phyloP scores from a whole-genome alignment of 2,797 vertebrate genomes.

The Pampus argenteus region DNA sequence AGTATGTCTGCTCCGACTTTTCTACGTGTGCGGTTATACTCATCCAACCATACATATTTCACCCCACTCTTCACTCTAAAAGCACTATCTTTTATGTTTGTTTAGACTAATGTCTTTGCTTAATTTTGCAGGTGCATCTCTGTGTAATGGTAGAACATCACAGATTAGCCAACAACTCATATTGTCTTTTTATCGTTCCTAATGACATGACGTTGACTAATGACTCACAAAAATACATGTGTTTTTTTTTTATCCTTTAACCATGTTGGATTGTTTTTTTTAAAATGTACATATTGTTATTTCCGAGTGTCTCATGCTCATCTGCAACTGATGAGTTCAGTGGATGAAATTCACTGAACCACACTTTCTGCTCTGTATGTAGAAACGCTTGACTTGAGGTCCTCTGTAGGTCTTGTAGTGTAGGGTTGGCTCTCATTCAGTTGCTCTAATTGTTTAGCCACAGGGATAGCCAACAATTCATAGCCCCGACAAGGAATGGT shows the following conservation, averaged over 20 bases:
- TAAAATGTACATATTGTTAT: not conserved
- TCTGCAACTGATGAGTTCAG: slow-evolving; percentile 33
- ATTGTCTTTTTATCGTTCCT: slow-evolving; percentile 18
- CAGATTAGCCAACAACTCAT: slow-evolving; percentile 10
- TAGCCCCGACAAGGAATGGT: slow-evolving; percentile 61
- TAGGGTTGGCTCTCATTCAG: slow-evolving; percentile 41
- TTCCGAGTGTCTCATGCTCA: not conserved
- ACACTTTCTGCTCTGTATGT: slow-evolving; percentile 5
- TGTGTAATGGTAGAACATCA: slow-evolving; percentile 1
- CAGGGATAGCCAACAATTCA: slow-evolving; percentile 62
- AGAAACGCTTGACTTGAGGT: slow-evolving; percentile 6
- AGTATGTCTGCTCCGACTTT: not conserved
- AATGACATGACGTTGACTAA: slow-evolving; percentile 14
- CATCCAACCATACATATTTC: not conserved
- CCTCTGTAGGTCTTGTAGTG: slow-evolving; percentile 25
- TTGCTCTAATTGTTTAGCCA: slow-evolving; percentile 61
- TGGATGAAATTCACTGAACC: not conserved
- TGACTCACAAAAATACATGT: slow-evolving; percentile 8
- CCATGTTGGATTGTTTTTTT: slow-evolving; percentile 1
- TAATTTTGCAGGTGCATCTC: slow-evolving; percentile 3
- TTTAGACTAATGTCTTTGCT: not conserved
- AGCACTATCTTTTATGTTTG: not conserved
- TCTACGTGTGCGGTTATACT: not conserved
- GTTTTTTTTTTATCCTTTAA: not conserved
- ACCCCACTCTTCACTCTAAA: not conserved